phyloP scores from a whole-genome alignment of 2,888 invertebrate genomes.

The Pollenia amentaria region DNA sequence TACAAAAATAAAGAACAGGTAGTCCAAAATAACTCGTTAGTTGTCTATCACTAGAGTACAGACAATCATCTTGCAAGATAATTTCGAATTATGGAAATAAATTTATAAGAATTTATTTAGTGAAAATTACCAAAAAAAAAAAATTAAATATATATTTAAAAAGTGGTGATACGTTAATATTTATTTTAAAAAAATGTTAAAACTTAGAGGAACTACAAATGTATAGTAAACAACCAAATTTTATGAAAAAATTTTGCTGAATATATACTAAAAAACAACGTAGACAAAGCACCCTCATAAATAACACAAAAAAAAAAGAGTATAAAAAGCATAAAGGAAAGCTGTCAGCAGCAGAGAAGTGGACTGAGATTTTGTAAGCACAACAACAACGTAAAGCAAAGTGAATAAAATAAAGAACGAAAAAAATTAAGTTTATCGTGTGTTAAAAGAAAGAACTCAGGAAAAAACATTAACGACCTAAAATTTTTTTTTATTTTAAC shows the following conservation, averaged over 20 bases:
- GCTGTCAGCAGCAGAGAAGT: constrained; percentile 18
- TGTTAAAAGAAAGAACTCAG: constrained; percentile 25
- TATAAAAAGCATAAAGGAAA: constrained; percentile 11
- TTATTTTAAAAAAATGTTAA: neutral
- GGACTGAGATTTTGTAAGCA: constrained; percentile 33
- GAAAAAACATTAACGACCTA: constrained; percentile 49
- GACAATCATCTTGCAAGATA: constrained; percentile 37
- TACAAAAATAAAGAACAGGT: constrained; percentile 28
- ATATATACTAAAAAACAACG: constrained; percentile 59
- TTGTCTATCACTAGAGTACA: constrained; percentile 52
- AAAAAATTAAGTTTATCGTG: constrained; percentile 23
- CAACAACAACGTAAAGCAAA: constrained; percentile 20
- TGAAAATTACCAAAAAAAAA: neutral
- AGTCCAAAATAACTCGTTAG: constrained; percentile 35
- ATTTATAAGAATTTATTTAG: constrained; percentile 21
- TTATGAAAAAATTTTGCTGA: neutral
- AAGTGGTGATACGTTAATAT: neutral
- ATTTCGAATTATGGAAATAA: constrained; percentile 45
- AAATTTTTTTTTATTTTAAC: constrained; percentile 24
- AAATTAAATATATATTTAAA: neutral
- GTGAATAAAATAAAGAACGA: neutral
- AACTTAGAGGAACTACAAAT: neutral
- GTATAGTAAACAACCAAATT: constrained; percentile 1
- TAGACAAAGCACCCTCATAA: constrained; percentile 70
- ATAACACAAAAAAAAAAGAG: constrained; percentile 15